Conservation (phyloP, 2,888 invertebrate genomes). For the Clepsis dumicolana region DNA sequence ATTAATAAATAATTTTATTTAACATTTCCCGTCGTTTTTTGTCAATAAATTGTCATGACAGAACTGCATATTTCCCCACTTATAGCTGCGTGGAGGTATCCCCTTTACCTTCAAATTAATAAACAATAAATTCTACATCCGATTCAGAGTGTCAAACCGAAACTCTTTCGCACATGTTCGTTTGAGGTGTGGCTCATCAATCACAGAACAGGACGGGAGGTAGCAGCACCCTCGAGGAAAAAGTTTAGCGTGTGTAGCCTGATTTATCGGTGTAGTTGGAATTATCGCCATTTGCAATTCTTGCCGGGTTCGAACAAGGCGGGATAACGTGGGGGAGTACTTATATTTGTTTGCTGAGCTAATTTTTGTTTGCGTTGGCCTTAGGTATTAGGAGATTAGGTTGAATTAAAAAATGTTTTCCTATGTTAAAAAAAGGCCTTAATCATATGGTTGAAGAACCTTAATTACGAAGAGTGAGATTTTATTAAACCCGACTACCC, state of each 20-base stretch:
- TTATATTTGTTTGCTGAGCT: background rate
- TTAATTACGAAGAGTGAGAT: no score
- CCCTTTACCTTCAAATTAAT: conserved; percentile 47
- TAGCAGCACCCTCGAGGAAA: conserved; percentile 78
- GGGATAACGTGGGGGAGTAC: conserved; percentile 62
- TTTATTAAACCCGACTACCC: no score
- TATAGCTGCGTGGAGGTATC: no score
- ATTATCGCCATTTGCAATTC: conserved; percentile 86
- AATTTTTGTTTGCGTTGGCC: background rate
- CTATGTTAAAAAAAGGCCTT: no score
- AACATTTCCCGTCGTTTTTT: no score
- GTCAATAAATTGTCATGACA: no score
- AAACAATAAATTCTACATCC: conserved; percentile 55
- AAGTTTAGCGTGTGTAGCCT: conserved; percentile 75
- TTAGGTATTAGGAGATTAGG: background rate
- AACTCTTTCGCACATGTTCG: conserved; percentile 72
- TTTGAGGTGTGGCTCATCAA: conserved; percentile 72
- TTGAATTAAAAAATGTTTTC: no score
- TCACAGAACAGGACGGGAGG: conserved; percentile 76
- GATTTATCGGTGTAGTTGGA: conserved; percentile 84
- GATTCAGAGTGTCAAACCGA: conserved; percentile 54
- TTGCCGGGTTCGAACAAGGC: conserved; percentile 75
- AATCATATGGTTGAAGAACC: no score
- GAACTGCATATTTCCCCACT: no score
- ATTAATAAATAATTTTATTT: no score